Percentiles rank a stretch among this genome's conserved stretches.
These are phyloP conservation scores for Phaetusa simplex DNA, from an alignment of 2,113 vertebrate species.

Conservation along the genomic window DNA sequence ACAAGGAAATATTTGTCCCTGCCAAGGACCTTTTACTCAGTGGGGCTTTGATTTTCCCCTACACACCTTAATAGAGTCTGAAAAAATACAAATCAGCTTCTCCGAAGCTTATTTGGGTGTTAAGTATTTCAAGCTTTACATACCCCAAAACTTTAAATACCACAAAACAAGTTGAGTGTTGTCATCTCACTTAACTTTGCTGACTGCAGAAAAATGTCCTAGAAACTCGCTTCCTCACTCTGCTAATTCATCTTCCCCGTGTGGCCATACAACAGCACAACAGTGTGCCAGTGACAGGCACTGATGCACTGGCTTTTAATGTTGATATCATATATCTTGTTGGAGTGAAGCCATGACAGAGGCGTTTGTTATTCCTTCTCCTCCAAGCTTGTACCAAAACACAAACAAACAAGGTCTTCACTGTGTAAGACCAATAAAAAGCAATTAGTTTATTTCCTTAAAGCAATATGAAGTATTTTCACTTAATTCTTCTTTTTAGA, in stretches of 20 bases:
- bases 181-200: neutral
- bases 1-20: neutral
- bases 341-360: neutral
- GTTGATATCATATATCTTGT: neutral
- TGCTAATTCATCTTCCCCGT: neutral
- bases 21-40: neutral
- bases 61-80: neutral
- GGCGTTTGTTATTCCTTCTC: neutral
- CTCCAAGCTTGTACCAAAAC: neutral
- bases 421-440: neutral
- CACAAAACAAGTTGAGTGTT: neutral
- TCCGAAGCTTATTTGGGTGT: neutral
- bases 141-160: neutral
- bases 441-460: neutral
- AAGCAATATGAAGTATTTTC: neutral
- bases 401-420: neutral
- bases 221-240: neutral
- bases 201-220: conserved; percentile 12
- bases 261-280: neutral
- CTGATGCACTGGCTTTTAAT: neutral
- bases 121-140: neutral
- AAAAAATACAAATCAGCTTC: neutral
- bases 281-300: neutral
- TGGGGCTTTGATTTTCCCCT: neutral
- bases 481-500: neutral